Evolutionary conservation across 2,888 invertebrate species (phyloP).

Genomic region (Craniophora ligustri): DNA sequence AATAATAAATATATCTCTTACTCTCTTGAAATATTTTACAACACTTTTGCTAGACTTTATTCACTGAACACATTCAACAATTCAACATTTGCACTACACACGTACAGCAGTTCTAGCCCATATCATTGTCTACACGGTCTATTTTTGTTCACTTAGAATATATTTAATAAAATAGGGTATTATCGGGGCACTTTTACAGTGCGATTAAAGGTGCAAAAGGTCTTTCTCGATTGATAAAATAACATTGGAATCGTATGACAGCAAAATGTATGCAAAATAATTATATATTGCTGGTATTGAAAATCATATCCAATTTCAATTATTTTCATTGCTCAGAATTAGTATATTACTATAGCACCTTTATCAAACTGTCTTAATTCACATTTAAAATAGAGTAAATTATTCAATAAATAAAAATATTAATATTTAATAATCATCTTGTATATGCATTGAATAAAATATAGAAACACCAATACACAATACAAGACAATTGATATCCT

Average conservation of each 20-base stretch:
- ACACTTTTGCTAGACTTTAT: background rate
- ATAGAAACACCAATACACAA: conserved; percentile 55
- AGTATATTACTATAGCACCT: conserved; percentile 46
- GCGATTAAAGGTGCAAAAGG: conserved; percentile 41
- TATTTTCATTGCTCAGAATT: conserved; percentile 28
- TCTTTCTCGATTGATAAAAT: conserved; percentile 11
- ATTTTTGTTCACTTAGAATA: conserved; percentile 51
- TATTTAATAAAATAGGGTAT: conserved; percentile 46
- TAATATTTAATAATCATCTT: conserved; percentile 46
- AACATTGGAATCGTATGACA: conserved; percentile 21
- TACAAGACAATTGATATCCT: conserved; percentile 59
- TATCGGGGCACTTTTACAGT: conserved; percentile 39
- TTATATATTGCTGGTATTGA: conserved; percentile 29
- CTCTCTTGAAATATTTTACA: background rate
- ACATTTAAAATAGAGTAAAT: conserved; percentile 49
- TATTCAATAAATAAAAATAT: conserved; percentile 44
- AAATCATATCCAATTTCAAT: conserved; percentile 19
- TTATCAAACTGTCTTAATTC: conserved; percentile 45
- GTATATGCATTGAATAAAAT: conserved; percentile 41
- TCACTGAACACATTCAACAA: conserved; percentile 62
- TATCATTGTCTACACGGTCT: conserved; percentile 48
- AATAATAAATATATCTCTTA: background rate
- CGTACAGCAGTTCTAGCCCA: conserved; percentile 50
- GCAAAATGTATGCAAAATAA: conserved; percentile 1
- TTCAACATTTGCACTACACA: conserved; percentile 70